Conservation (phyloP, 2,797 vertebrate genomes). For the Myripristis murdjan region DNA sequence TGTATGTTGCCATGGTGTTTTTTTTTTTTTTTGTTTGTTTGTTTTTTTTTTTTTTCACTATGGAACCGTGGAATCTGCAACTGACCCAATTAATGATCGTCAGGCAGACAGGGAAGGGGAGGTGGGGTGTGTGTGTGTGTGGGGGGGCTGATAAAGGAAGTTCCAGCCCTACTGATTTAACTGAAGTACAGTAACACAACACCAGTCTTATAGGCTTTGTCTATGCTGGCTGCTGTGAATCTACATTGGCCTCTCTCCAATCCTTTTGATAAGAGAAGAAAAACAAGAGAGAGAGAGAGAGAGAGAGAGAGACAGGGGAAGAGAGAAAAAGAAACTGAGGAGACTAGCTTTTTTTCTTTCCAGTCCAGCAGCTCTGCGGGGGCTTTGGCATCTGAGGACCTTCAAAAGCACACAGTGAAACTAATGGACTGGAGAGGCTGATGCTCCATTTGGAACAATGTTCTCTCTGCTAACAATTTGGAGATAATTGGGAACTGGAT, state of each 20-base stretch:
- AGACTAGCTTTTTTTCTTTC: constrained; percentile 42
- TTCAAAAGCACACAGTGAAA: constrained; percentile 62
- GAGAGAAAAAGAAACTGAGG: constrained; percentile 39
- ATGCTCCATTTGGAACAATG: constrained; percentile 53
- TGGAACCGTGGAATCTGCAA: constrained; percentile 72
- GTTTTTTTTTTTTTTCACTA: too few species aligned
- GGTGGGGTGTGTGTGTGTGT: too few species aligned
- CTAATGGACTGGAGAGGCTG: constrained; percentile 58
- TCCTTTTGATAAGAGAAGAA: constrained; percentile 57
- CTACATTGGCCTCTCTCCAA: constrained; percentile 72
- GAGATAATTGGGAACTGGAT: constrained; percentile 61
- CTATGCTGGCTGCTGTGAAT: constrained; percentile 61
- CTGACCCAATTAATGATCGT: constrained; percentile 76
- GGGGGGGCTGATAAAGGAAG: constrained; percentile 53
- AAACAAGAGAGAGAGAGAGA: constrained; percentile 48
- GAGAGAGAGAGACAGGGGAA: constrained; percentile 65
- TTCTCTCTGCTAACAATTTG: constrained; percentile 42
- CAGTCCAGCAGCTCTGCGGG: constrained; percentile 69
- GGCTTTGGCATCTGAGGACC: constrained; percentile 62
- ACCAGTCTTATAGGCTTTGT: constrained; percentile 67
- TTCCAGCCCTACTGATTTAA: constrained; percentile 56
- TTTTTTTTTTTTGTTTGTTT: too few species aligned
- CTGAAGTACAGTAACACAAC: constrained; percentile 68
- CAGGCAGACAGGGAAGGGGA: constrained; percentile 33
- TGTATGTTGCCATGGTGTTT: constrained; percentile 47